A percentile compares a stretch with the other conserved stretches of the same genome.
phyloP scores from a whole-genome alignment of 2,797 vertebrate genomes.

The Alcedo atthis region DNA sequence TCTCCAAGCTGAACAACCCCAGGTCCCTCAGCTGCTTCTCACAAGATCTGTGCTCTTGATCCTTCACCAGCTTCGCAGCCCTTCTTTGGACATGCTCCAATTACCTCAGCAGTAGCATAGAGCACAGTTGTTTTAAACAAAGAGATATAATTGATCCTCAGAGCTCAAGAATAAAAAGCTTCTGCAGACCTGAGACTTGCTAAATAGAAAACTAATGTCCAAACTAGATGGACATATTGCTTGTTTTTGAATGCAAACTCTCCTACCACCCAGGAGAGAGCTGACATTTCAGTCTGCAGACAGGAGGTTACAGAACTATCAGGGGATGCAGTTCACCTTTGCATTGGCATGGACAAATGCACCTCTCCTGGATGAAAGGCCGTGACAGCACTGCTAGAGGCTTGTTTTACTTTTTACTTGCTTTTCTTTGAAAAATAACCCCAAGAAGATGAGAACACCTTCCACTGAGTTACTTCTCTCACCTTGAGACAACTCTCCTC shows the following conservation, averaged over 20 bases:
- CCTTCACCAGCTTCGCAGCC: too few species aligned
- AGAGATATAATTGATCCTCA: background rate
- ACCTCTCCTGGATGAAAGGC: background rate
- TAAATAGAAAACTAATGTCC: background rate
- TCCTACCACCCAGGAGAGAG: background rate
- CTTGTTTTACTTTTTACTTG: background rate
- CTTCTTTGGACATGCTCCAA: too few species aligned
- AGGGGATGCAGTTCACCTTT: background rate
- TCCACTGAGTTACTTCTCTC: background rate
- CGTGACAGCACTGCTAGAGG: background rate
- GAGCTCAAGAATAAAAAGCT: background rate
- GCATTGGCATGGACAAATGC: background rate
- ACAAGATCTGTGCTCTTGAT: too few species aligned
- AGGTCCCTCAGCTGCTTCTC: too few species aligned
- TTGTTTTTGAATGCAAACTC: background rate
- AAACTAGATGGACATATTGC: background rate
- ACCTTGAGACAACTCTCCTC: background rate
- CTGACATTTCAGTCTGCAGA: background rate
- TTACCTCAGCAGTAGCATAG: accelerated
- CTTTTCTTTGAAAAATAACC: background rate
- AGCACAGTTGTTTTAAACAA: background rate
- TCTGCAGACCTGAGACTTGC: background rate
- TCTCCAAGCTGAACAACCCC: too few species aligned
- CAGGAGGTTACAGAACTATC: background rate
- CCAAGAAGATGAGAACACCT: background rate